Evolutionary conservation across 2,888 invertebrate species (phyloP), one percentile per base, ranked within the genome.

Genomic region (Linyphia triangularis): DNA sequence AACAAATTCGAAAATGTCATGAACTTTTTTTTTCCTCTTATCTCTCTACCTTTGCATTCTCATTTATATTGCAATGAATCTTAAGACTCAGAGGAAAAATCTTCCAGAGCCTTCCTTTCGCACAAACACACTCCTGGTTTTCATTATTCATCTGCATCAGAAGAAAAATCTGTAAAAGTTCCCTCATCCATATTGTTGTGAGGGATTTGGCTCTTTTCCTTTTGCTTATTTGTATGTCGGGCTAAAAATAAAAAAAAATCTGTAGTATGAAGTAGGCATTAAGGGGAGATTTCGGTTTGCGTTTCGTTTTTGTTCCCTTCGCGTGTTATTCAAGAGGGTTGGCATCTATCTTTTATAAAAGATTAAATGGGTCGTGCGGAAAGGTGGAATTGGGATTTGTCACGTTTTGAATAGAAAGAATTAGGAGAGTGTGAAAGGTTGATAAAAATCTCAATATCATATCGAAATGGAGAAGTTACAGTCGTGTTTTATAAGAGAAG

Each of bases 21-120:
- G 16, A 33, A 1, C 5, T 51, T 51, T 5, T 51, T 51, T 51
- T 51, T 51, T 16, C 1, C 51, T 16, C 16, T 5, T n/a, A n/a
- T 69, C 9, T 33, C 5, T 24, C 16, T 77, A 24, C 61, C 33
- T 61, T 61, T 37, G 61, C 59, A 37, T 77, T 40, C 43, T 70
- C 75, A 77, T 77, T 33, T 77, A 77, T 77, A 77, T 77, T 77
- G 37, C 75, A 77, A 77, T 33, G 26, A 33, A 33, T 77, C 37
- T 77, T 59, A n/a, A 51, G 51, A 51, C 37, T 61, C 33, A 16
- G 61, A 10, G 19, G 26, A 63, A 4, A 33, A 61, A n/a, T n/a
- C n/a, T n/a, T n/a, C n/a, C n/a, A n/a, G n/a, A n/a, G 30, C 61
- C 75, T 22, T 16, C 33, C n/a, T 24, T 19, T 4, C 19, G 26